A percentile compares a stretch with the other conserved stretches of the same genome.
Evolutionary conservation across 2,797 vertebrate genomes (phyloP).

Genomic region (Dallia pectoralis): DNA sequence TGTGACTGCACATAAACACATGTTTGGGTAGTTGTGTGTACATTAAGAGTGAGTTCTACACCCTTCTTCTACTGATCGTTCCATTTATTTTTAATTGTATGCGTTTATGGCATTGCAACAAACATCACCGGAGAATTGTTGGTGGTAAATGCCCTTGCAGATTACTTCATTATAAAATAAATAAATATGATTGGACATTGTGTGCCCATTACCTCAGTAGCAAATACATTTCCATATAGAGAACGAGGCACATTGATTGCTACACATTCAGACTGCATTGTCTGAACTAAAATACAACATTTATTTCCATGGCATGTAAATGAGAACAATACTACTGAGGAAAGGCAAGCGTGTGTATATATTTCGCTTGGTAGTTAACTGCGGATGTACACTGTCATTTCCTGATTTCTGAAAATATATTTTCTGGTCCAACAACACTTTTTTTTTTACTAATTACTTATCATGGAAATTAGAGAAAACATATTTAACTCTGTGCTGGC

Average conservation of each 20-base stretch:
- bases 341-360: neutral
- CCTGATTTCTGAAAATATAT: too few relatives aligned
- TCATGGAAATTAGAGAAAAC: too few relatives aligned
- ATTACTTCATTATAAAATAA: neutral
- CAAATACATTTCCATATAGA: neutral
- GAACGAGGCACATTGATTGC: neutral
- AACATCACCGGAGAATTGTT: neutral
- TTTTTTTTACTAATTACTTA: too few relatives aligned
- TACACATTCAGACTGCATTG: constrained; percentile 1
- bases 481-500: too few relatives aligned
- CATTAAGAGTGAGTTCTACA: too few relatives aligned
- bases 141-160: neutral
- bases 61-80: neutral
- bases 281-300: neutral
- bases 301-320: neutral
- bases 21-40: too few relatives aligned
- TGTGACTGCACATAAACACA: too few relatives aligned
- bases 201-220: neutral
- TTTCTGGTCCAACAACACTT: too few relatives aligned
- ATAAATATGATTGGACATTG: neutral
- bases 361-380: neutral
- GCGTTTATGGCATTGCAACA: neutral
- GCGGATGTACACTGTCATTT: too few relatives aligned
- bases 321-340: neutral
- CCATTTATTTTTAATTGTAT: neutral